These are phyloP conservation scores for Gymnosoma rotundatum DNA, from an alignment of 2,888 invertebrate genomes.

Conservation along the genomic window DNA sequence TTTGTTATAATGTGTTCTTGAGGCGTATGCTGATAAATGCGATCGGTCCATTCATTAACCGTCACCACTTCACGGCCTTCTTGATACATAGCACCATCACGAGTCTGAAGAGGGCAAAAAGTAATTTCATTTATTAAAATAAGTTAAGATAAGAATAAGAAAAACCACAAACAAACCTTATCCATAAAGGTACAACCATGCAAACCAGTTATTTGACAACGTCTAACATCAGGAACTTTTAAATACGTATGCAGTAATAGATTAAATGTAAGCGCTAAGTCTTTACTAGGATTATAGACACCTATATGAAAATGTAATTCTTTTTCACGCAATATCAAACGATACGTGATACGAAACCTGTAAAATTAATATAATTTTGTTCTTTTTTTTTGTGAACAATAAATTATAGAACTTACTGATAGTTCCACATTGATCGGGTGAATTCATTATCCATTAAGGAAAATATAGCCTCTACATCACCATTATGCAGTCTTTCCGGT, in stretches of 20 bases:
- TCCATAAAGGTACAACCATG: slow-evolving; percentile 95
- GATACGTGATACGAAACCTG: slow-evolving; percentile 95
- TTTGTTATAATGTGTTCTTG: slow-evolving; percentile 96
- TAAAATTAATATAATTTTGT: background rate
- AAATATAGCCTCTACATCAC: slow-evolving; percentile 96
- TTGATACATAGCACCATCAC: slow-evolving; percentile 92
- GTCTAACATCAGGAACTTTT: slow-evolving; percentile 95
- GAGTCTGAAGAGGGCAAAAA: slow-evolving; percentile 84
- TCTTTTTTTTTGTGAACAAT: background rate
- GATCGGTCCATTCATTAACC: slow-evolving; percentile 95
- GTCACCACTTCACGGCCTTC: slow-evolving; percentile 95
- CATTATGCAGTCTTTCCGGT: slow-evolving; percentile 93
- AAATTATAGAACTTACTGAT: slow-evolving; percentile 85
- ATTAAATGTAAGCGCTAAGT: slow-evolving; percentile 95
- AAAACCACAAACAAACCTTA: slow-evolving; percentile 84
- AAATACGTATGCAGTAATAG: slow-evolving; percentile 97
- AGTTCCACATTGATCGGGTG: slow-evolving; percentile 97
- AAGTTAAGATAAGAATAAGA: background rate
- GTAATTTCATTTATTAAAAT: background rate
- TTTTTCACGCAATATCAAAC: slow-evolving; percentile 94
- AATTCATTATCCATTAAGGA: slow-evolving; percentile 96
- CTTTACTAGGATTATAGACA: slow-evolving; percentile 96
- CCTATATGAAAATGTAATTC: slow-evolving; percentile 96
- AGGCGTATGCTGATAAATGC: slow-evolving; percentile 96
- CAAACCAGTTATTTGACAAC: slow-evolving; percentile 95